These are phyloP conservation scores for Piaya cayana DNA, from an alignment of 2,113 vertebrate genomes.

Conservation along the genomic window DNA sequence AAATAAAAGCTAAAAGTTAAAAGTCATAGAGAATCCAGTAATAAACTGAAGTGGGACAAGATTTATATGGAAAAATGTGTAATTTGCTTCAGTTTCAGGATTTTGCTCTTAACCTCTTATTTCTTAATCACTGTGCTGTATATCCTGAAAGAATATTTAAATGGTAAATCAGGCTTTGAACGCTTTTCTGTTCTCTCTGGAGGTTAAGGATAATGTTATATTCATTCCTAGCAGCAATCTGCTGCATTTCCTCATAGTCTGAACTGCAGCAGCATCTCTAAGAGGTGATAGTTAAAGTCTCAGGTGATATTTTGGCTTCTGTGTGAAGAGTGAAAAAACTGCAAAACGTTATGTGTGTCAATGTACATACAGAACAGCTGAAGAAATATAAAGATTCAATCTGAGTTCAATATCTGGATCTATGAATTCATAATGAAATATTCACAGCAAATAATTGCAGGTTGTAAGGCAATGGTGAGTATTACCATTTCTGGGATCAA, in stretches of 20 bases:
- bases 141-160: neutral
- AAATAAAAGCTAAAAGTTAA: conserved; percentile 12
- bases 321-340: neutral
- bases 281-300: neutral
- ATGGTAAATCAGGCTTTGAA: neutral
- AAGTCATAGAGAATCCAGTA: neutral
- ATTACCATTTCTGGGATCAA: neutral
- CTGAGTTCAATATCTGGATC: neutral
- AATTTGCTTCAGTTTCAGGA: neutral
- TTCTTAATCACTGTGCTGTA: neutral
- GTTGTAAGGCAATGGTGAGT: neutral
- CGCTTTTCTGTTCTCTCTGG: neutral
- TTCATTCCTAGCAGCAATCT: neutral
- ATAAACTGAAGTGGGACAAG: neutral
- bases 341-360: conserved; percentile 11
- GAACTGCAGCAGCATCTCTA: neutral
- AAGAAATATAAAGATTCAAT: neutral
- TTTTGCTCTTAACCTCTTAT: neutral
- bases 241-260: neutral
- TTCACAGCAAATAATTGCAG: neutral
- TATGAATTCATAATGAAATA: neutral
- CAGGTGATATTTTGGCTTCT: conserved; percentile 17
- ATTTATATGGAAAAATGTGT: neutral
- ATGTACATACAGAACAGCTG: neutral
- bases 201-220: neutral